Evolutionary conservation across 2,888 invertebrate genomes (phyloP).

Genomic region (Suillia variegata): DNA sequence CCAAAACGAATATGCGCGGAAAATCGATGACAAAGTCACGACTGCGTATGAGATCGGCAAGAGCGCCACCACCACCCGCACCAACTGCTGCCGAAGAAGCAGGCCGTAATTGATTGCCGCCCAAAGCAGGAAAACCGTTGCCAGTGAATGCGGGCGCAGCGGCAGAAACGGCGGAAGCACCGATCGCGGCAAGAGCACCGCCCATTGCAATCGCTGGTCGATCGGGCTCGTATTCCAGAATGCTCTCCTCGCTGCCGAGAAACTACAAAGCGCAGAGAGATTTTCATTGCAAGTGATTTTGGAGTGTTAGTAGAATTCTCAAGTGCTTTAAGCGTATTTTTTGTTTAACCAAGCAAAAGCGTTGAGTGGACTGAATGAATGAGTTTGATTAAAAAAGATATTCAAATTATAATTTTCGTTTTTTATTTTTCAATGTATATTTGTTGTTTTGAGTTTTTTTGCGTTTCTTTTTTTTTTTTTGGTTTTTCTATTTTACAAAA

Average conservation of each 20-base stretch:
- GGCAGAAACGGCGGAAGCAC: constrained; percentile 3
- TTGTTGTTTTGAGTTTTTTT: no score
- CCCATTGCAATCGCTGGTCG: constrained; percentile 51
- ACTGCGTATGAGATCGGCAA: constrained; percentile 48
- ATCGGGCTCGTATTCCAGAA: constrained; percentile 72
- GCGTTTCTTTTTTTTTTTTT: no score
- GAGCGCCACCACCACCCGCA: constrained; percentile 33
- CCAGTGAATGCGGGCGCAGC: neutral
- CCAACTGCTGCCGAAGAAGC: constrained; percentile 7
- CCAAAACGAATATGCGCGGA: constrained; percentile 50
- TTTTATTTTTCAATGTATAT: no score
- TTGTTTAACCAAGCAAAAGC: neutral
- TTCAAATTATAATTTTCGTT: no score
- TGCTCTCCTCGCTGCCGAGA: constrained; percentile 84
- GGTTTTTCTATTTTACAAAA: no score
- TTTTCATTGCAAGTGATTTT: neutral
- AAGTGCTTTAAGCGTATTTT: neutral
- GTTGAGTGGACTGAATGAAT: neutral
- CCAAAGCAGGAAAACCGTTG: neutral
- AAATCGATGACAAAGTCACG: constrained; percentile 55
- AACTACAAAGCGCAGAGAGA: no score
- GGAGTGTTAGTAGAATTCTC: neutral
- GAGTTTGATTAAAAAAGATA: neutral
- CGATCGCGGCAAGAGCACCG: constrained; percentile 4
- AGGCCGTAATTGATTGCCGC: no score